Evolutionary conservation across 2,113 vertebrate genomes (phyloP).

Genomic region (Athene cunicularia): DNA sequence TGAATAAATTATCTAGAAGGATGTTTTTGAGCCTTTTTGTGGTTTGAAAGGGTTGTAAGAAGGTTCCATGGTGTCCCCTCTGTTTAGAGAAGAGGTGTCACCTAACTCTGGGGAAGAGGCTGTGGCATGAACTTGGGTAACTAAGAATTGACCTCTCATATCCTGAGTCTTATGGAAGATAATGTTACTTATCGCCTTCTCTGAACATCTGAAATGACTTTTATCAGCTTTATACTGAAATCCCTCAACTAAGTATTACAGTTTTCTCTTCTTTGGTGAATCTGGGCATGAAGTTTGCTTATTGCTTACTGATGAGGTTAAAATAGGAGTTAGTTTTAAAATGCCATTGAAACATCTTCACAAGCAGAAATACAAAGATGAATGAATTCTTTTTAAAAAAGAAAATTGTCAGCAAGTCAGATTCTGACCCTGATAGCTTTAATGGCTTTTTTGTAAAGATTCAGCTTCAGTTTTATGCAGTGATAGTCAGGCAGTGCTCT

Average conservation of each 20-base stretch:
- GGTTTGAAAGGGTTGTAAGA: neutral
- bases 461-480: neutral
- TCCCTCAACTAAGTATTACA: neutral
- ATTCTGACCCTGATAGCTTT: neutral
- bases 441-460: neutral
- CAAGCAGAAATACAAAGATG: neutral
- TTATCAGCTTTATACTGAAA: neutral
- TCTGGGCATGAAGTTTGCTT: neutral
- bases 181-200: neutral
- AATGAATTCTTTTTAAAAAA: neutral
- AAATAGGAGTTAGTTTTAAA: neutral
- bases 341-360: neutral
- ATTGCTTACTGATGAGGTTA: neutral
- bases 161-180: neutral
- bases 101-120: neutral
- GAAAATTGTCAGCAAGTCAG: neutral
- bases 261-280: neutral
- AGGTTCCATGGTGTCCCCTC: neutral
- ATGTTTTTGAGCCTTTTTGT: neutral
- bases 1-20: neutral
- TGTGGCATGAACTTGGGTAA: neutral
- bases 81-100: neutral
- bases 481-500: slow-evolving; percentile 16
- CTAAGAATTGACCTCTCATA: neutral
- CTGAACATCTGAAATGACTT: neutral